These are phyloP conservation scores for Eristalis pertinax DNA, from an alignment of 2,888 invertebrate species.

Conservation along the genomic window DNA sequence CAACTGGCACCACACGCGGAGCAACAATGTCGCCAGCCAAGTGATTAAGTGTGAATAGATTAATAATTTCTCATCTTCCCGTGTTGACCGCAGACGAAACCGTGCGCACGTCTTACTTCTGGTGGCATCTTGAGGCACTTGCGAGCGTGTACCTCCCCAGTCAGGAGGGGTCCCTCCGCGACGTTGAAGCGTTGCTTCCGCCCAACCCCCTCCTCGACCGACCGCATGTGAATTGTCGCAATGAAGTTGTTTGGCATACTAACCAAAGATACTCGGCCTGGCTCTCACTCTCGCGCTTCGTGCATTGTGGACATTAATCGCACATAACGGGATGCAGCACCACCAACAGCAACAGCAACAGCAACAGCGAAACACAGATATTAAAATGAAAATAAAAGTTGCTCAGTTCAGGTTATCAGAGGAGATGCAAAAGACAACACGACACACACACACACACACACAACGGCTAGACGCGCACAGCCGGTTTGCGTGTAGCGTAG, in stretches of 20 bases:
- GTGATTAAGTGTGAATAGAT: conserved; percentile 60
- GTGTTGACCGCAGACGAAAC: conserved; percentile 44
- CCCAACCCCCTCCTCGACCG: too few relatives aligned
- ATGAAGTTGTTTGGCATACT: conserved; percentile 69
- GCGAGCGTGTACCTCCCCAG: not conserved
- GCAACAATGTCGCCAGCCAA: conserved; percentile 6
- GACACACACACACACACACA: conserved; percentile 6
- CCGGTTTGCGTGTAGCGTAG: conserved; percentile 24
- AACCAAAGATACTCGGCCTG: conserved; percentile 42
- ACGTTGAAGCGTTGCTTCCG: too few relatives aligned
- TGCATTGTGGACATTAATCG: conserved; percentile 60
- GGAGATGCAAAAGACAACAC: conserved; percentile 34
- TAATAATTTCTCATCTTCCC: conserved; percentile 47
- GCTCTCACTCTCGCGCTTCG: conserved; percentile 16
- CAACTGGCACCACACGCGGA: not conserved
- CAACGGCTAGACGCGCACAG: not conserved
- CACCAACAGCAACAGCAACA: not conserved
- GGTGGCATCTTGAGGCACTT: not conserved
- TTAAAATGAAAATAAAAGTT: conserved; percentile 66
- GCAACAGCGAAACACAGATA: conserved; percentile 20
- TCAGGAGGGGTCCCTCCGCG: not conserved
- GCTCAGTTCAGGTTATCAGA: conserved; percentile 56
- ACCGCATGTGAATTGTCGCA: conserved; percentile 55
- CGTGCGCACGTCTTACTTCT: conserved; percentile 15
- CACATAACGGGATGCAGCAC: conserved; percentile 52